A percentile compares a stretch with the other conserved stretches of the same genome.
phyloP scores from a whole-genome alignment of 1,140 invertebrate species.

The Marisa cornuarietis region DNA sequence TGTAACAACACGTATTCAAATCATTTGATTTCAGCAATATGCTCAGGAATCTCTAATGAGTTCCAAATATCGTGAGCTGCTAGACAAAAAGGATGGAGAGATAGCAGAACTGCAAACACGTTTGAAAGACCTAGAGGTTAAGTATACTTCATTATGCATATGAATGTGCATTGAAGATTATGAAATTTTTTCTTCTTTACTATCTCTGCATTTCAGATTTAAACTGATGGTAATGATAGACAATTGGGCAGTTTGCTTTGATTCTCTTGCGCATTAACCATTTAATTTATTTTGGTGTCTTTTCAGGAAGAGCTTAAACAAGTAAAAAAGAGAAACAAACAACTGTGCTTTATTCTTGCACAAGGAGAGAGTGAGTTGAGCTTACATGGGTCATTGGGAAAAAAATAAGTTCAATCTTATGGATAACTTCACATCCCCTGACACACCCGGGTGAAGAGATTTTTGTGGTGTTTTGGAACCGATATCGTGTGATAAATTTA shows the following conservation, averaged over 20 bases:
- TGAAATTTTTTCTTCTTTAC: not conserved
- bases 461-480: not conserved
- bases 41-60: conserved; percentile 57
- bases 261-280: not conserved
- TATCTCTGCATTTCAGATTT: not conserved
- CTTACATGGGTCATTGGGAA: not conserved
- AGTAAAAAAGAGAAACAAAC: conserved; percentile 82
- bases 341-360: conserved; percentile 79
- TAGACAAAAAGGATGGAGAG: conserved; percentile 76
- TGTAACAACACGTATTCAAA: no score
- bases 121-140: conserved; percentile 71
- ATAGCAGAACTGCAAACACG: conserved; percentile 73
- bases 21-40: conserved; percentile 53
- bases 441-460: not conserved
- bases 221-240: not conserved
- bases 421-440: not conserved
- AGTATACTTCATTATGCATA: not conserved
- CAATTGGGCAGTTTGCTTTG: not conserved
- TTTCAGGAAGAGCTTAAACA: conserved; percentile 73
- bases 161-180: not conserved
- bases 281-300: not conserved
- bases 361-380: conserved; percentile 79
- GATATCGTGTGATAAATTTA: not conserved
- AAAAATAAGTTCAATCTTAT: not conserved
- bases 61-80: conserved; percentile 71